Conservation (phyloP, 2,113 vertebrate genomes). For the Cynoglossus semilaevis region DNA sequence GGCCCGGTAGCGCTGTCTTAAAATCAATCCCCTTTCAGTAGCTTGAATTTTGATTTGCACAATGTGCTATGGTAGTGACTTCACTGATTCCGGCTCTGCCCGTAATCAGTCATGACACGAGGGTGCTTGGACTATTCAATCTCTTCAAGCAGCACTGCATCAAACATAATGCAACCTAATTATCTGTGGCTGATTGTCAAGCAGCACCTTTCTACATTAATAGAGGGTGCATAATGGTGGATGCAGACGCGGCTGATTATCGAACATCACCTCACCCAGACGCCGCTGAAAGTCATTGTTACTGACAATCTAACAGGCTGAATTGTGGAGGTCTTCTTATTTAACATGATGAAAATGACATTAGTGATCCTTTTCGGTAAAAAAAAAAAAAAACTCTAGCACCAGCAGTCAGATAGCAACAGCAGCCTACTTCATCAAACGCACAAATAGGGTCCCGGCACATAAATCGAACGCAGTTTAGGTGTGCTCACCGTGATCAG, state of each 20-base stretch:
- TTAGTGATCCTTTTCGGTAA: no score
- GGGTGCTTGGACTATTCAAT: slow-evolving; percentile 59
- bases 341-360: background rate
- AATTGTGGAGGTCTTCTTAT: background rate
- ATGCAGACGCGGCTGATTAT: slow-evolving; percentile 40
- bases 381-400: no score
- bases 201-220: slow-evolving; percentile 69
- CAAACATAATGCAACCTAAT: slow-evolving; percentile 64
- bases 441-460: no score
- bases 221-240: slow-evolving; percentile 57
- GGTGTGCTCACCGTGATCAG: no score
- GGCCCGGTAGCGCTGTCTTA: slow-evolving; percentile 37
- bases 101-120: slow-evolving; percentile 71
- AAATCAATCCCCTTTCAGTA: slow-evolving; percentile 47
- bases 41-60: slow-evolving; percentile 39
- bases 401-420: no score
- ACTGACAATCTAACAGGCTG: slow-evolving; percentile 50
- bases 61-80: slow-evolving; percentile 60
- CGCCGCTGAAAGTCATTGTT: slow-evolving; percentile 46
- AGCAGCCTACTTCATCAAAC: no score
- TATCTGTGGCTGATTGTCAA: slow-evolving; percentile 71
- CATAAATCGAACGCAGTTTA: no score
- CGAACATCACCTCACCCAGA: slow-evolving; percentile 46
- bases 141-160: slow-evolving; percentile 62
- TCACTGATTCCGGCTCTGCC: slow-evolving; percentile 45